Percentiles rank a stretch among this genome's conserved stretches.
Evolutionary conservation across 2,888 invertebrate species (phyloP).

Genomic region (Calliopum simillimum): DNA sequence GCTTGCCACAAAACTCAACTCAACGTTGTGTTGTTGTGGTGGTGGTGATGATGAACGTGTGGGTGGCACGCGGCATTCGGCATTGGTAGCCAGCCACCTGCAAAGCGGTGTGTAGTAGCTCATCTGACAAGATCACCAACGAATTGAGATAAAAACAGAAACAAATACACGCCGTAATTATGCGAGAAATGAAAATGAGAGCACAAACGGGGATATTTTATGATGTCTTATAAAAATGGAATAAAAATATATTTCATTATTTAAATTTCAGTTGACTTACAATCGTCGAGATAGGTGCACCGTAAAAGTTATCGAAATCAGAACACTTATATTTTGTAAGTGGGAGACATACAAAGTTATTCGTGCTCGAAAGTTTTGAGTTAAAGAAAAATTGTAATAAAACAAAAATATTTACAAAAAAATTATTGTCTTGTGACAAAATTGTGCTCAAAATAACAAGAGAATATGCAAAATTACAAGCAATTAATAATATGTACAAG

Average conservation of each 20-base stretch:
- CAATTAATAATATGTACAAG: too few species aligned
- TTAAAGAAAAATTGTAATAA: not conserved
- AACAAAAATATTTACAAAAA: not conserved
- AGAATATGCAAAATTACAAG: too few species aligned
- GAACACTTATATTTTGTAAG: not conserved
- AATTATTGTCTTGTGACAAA: not conserved
- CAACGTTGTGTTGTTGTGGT: too few species aligned
- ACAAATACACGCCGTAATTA: not conserved
- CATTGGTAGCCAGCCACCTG: not conserved
- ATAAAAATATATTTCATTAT: slow-evolving; percentile 3
- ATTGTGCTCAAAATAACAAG: too few species aligned
- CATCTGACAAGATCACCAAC: not conserved
- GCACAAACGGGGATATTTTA: not conserved
- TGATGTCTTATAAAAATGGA: too few species aligned
- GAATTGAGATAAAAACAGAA: not conserved
- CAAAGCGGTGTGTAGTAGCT: not conserved
- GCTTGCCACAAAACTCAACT: too few species aligned
- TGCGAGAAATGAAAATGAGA: not conserved
- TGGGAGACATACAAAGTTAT: slow-evolving; percentile 11
- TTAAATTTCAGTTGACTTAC: slow-evolving; percentile 3
- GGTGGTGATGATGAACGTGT: not conserved
- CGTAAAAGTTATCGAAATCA: too few species aligned
- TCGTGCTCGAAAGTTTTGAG: not conserved
- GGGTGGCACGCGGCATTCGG: slow-evolving; percentile 6
- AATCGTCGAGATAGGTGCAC: not conserved